Percentiles rank a stretch among this genome's conserved stretches.
Conservation (phyloP, 2,797 vertebrate species). For the Aselliscus stoliczkanus region DNA sequence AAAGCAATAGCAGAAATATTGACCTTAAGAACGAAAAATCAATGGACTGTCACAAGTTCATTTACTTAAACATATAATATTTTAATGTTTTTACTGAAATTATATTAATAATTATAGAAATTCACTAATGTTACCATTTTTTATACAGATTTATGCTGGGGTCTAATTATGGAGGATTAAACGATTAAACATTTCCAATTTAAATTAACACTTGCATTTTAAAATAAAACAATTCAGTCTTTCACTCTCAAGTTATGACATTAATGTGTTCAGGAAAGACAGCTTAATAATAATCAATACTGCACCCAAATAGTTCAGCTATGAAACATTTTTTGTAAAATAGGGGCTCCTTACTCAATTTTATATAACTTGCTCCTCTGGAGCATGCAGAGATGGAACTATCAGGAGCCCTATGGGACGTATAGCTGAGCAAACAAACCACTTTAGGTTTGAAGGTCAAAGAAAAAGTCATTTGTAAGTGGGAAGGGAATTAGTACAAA, state of each 20-base stretch:
- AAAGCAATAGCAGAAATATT: background rate
- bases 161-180: background rate
- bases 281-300: slow-evolving; percentile 44
- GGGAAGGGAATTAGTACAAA: background rate
- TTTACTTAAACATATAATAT: background rate
- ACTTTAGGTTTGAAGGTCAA: background rate
- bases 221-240: background rate
- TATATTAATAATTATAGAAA: background rate
- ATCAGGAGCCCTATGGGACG: background rate
- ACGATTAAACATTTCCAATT: rapidly evolving
- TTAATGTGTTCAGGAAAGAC: background rate
- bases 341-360: background rate
- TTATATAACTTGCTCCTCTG: background rate
- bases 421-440: background rate
- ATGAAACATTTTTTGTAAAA: background rate
- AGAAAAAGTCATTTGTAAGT: background rate
- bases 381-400: background rate
- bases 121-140: background rate
- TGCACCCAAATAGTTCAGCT: background rate
- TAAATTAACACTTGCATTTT: slow-evolving; percentile 2
- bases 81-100: background rate
- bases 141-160: background rate
- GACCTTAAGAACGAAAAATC: background rate
- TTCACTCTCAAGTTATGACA: background rate
- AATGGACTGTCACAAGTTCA: background rate